Base-by-base conservation (phyloP, 2,888 invertebrate genomes). In the Netelia virgata region DNA sequence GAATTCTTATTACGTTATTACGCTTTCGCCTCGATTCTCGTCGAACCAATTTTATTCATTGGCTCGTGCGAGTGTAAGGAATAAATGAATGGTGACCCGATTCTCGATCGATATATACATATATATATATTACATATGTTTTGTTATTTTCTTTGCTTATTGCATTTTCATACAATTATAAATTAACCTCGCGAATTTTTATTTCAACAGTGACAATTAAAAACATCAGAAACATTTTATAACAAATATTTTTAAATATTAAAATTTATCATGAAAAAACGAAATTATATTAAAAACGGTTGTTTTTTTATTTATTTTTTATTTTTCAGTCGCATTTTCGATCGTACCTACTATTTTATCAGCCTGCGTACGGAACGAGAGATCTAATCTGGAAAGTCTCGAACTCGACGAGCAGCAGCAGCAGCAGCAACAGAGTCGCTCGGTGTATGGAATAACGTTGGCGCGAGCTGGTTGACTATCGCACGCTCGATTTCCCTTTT, bases 401-500 rank as follows among this genome's bases (percentile, higher is more conserved):
- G 63, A 74, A n/a, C 23, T n/a, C 50, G 16, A 16, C 28, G 59
- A 43, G 36, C 43, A 18, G 1, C 18, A 23, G 8, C 55, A 55
- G 18, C 36, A 55, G 64, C 50, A 11, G 69, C 69, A 63, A 68
- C 53, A 20, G 3, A 28, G 28, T 28, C 28, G 0, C 28, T 28
- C 18, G 36, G 14, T 18, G 63, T 28, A 47, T 11, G 68, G 14
- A 55, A 14, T 23, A 63, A 57, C 50, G 28, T 55, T 28, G 3
- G 53, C 59, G 75, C 86, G 86, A 78, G 88, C n/a, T 23, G n/a
- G 84, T 87, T 87, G 88, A 87, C 86, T 87, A 86, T 88, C 86
- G 89, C 84, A 87, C 85, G 87, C 84, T 89, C 89, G 89, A 89
- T 89, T 89, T 89, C 89, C 89, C 89, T 89, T 88, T 88, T 88